Conservation (phyloP, 2,888 invertebrate genomes). For the Lampropteryx suffumata region DNA sequence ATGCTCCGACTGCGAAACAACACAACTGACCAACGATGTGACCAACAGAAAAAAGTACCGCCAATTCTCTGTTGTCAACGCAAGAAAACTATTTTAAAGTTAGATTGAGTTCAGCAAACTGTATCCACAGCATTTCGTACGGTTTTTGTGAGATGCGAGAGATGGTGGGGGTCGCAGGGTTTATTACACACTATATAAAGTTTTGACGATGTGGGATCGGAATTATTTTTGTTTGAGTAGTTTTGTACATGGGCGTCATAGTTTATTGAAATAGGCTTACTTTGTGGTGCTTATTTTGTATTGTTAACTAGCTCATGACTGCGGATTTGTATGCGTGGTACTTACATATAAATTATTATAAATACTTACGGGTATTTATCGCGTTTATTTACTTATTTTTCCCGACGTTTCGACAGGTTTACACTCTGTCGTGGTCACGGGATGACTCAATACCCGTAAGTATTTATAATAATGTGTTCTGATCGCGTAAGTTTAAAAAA, state of each 20-base stretch:
- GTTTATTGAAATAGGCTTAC: conserved; percentile 5
- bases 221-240: conserved; percentile 24
- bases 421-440: too few relatives aligned
- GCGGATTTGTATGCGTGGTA: too few relatives aligned
- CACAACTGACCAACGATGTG: background rate
- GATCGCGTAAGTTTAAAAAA: too few relatives aligned
- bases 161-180: conserved; percentile 23
- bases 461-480: too few relatives aligned
- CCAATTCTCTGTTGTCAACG: conserved; percentile 36
- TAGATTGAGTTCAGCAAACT: conserved; percentile 62
- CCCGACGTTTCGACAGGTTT: too few relatives aligned
- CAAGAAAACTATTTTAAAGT: conserved; percentile 63
- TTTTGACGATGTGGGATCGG: conserved; percentile 18
- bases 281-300: background rate
- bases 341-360: too few relatives aligned
- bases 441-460: too few relatives aligned
- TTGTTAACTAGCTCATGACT: too few relatives aligned
- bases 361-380: too few relatives aligned
- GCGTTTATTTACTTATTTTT: too few relatives aligned
- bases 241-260: conserved; percentile 11
- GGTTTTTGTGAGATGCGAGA: conserved; percentile 41
- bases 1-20: background rate
- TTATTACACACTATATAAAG: conserved; percentile 26
- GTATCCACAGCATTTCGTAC: conserved; percentile 45
- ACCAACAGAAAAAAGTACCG: background rate